Evolutionary conservation across 2,888 invertebrate species (phyloP), one percentile per base, ranked within the genome.

Genomic region (Zelleria hepariella): DNA sequence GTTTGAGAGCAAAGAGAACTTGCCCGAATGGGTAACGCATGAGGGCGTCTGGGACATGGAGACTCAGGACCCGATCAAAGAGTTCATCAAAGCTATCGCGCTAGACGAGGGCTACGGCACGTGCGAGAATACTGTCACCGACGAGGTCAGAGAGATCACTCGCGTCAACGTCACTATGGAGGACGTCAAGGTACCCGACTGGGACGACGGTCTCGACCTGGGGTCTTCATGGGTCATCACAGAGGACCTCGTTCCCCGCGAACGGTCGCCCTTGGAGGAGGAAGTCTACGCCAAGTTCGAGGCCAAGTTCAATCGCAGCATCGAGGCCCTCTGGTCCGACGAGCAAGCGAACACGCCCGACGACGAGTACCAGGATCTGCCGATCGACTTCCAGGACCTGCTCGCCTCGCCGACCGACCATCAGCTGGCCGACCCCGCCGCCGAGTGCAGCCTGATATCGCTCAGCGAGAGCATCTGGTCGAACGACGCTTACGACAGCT

Each of bases 301-400:
- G 71, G 92, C 93, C 6, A 93, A 93, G 77, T 93, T 93, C 74
- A 91, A 93, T 73, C 90, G 91, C 65, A 92, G 91, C 73, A 88
- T 93, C 64, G 93, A 93, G 75, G 93, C 93, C 48, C 79, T 93
- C 61, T 93, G 93, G 93, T 90, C 86, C 66, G 80, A 90, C 71
- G 81, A 89, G 67, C 83, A 86, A 70, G 60, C 77, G 74, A 77
- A 80, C 68, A 86, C 87, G 8, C 88, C 89, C 7, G 86, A 87
- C 62, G 90, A 90, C 65, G 90, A 91, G 67, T 91, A 91, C 67
- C 90, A 91, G 63, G 91, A 91, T 68, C 77, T 92, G 65, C 91
- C 91, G n/a, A 90, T 91, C 65, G 91, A 91, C 71, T 90, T 92
- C 64, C 87, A 90, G 61, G 90, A 91, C 66, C 74, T 92, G 60